phyloP scores from a whole-genome alignment of 2,888 invertebrate species.

The Tachina fera region DNA sequence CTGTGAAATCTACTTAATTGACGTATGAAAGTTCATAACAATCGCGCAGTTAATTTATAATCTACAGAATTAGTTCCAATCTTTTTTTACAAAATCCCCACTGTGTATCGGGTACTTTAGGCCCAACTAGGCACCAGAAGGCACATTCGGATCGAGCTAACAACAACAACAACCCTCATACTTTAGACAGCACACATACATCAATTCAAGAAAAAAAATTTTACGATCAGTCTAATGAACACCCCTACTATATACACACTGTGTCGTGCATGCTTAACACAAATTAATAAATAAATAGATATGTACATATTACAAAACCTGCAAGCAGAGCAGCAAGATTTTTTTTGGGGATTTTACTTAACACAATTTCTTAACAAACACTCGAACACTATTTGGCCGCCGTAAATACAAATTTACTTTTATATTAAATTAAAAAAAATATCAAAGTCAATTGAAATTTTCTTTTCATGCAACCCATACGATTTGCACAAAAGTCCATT shows the following conservation, averaged over 20 bases:
- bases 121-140: too few species aligned
- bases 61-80: too few species aligned
- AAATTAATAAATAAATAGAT: neutral
- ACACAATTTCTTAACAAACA: slow-evolving; percentile 6
- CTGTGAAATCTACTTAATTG: too few species aligned
- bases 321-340: slow-evolving; percentile 8
- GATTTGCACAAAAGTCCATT: slow-evolving; percentile 6
- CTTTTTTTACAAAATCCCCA: too few species aligned
- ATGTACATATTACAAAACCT: slow-evolving; percentile 29
- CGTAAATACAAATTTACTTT: neutral
- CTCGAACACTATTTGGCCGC: neutral
- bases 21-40: too few species aligned
- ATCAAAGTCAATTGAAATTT: slow-evolving; percentile 9
- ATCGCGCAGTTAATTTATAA: too few species aligned
- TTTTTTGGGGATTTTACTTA: slow-evolving; percentile 14
- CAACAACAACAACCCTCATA: too few species aligned
- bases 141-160: too few species aligned
- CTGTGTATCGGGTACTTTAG: too few species aligned
- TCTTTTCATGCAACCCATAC: slow-evolving; percentile 27
- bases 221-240: neutral
- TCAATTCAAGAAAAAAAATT: too few species aligned
- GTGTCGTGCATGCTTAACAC: neutral
- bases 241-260: neutral
- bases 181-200: too few species aligned
- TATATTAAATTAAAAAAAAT: neutral